Conservation (phyloP, 2,113 vertebrate genomes). For the Chaetops frenatus region DNA sequence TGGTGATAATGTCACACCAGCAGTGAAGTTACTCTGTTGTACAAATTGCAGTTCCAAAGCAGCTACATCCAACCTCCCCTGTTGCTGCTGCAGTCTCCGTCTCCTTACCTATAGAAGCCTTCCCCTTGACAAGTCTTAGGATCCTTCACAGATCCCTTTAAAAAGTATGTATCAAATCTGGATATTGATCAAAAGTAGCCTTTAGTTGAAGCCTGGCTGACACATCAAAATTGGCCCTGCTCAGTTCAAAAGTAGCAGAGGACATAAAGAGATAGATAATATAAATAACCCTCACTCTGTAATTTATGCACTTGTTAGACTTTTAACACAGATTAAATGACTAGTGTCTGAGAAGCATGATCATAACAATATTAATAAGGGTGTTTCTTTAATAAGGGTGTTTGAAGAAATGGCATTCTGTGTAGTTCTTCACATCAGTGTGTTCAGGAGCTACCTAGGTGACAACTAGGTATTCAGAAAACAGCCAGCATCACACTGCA, state of each 20-base stretch:
- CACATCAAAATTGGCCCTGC: not conserved
- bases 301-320: not conserved
- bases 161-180: not conserved
- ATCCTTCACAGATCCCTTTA: not conserved
- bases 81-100: not conserved
- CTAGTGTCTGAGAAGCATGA: not conserved
- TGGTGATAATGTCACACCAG: not conserved
- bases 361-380: not conserved
- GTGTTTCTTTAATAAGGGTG: not conserved
- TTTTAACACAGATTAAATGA: not conserved
- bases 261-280: not conserved
- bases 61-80: not conserved
- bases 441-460: not conserved
- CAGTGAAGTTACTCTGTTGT: not conserved
- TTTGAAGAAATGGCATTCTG: not conserved
- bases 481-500: no score
- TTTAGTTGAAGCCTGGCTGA: not conserved
- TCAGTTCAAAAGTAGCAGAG: not conserved
- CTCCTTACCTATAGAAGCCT: not conserved
- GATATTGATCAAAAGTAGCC: not conserved
- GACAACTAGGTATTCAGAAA: not conserved
- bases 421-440: accelerated
- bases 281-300: not conserved
- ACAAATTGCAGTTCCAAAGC: not conserved
- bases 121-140: not conserved